These are phyloP conservation scores for Mustela erminea DNA, from an alignment of 2,797 vertebrate genomes.

Conservation along the genomic window DNA sequence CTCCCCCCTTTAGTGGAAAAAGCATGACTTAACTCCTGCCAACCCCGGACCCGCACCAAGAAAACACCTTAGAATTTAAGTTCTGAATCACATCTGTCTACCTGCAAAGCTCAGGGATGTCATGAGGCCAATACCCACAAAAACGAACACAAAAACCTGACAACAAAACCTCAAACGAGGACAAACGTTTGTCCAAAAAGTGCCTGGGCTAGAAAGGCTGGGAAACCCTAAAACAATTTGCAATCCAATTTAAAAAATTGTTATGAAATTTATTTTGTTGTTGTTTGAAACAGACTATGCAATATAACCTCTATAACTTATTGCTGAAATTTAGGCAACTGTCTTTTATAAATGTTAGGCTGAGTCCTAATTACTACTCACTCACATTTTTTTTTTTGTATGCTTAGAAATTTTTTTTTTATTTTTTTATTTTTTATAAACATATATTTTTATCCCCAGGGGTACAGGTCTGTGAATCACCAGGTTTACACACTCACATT, in stretches of 20 bases:
- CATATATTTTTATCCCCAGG: no score
- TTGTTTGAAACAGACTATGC: constrained; percentile 39
- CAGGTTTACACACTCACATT: no score
- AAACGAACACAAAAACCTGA: constrained; percentile 53
- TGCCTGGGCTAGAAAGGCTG: constrained; percentile 78
- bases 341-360: constrained; percentile 59
- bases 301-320: constrained; percentile 36
- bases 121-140: constrained; percentile 73
- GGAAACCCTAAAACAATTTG: constrained; percentile 50
- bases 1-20: background rate
- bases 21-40: background rate
- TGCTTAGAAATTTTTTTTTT: no score
- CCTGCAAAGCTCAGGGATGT: constrained; percentile 71
- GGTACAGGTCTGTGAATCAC: no score
- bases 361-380: constrained; percentile 55
- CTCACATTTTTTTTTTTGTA: constrained; percentile 64
- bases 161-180: constrained; percentile 50
- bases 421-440: no score
- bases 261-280: background rate
- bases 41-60: background rate
- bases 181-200: constrained; percentile 75
- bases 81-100: constrained; percentile 78
- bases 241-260: background rate
- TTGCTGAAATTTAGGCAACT: constrained; percentile 43
- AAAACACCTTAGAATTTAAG: background rate